Base-by-base conservation (phyloP, 2,113 vertebrate species). In the Bubalus kerabau region DNA sequence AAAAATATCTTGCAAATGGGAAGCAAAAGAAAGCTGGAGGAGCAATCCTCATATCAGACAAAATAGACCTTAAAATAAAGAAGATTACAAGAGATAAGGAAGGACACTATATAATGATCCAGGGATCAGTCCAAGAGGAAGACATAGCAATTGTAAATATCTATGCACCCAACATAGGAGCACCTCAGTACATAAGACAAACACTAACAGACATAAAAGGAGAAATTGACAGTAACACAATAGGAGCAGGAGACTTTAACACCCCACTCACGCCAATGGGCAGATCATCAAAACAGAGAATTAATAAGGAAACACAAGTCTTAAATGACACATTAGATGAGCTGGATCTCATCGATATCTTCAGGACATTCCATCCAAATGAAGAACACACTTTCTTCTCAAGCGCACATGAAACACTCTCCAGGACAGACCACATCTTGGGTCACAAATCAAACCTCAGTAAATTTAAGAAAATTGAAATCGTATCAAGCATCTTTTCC, bases 161-260 rank as follows among this genome's bases (percentile, higher is more conserved):
- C 64, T 19, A 5, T 0, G 19, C 64, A 2, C 62, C n/a, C 64
- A 6, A 6, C 9, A 12, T 0, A 21, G n/a, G 64, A 21, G 64
- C 9, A 12, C 17, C 64, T 21, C 17, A 19, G 1, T 5, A 3
- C n/a, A 1, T 3, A 36, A 71, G 64, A 21, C n/a, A 71, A 8
- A 36, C 64, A 21, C 6, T 64, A 32, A 15, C 64, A 21, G 19
- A 36, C n/a, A 5, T 1, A 1, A 36, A 21, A 71, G 64, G 17
- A 11, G 64, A 71, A 3, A 0, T 8, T 36, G n/a, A 36, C n/a
- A 21, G n/a, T 0, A 2, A 36, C n/a, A 3, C 30, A 21, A 0
- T 5, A 0, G 10, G 0, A 36, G 64, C 30, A 36, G 64, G n/a
- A 11, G 17, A 11, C 9, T 26, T 26, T 59, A 21, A 1, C n/a